A percentile compares a stretch with the other conserved stretches of the same genome.
phyloP scores from a whole-genome alignment of 1,140 invertebrate genomes.

The Caenorhabditis latens region DNA sequence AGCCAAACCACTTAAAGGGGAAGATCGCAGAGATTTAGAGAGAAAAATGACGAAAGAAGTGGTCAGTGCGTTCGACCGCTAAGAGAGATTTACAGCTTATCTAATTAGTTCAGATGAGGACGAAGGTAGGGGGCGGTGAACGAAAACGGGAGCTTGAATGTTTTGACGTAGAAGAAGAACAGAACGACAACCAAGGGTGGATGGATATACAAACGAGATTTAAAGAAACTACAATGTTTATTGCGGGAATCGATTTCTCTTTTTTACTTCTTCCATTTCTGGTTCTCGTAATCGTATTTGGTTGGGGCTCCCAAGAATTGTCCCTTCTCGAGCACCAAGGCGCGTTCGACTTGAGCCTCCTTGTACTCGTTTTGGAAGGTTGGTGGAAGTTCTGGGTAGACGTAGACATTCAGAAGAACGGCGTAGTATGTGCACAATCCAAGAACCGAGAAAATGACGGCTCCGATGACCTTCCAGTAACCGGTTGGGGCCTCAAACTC shows the following conservation, averaged over 20 bases:
- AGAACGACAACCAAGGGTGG: slow-evolving; percentile 34
- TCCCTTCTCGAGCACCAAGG: slow-evolving; percentile 71
- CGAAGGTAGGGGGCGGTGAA: slow-evolving; percentile 15
- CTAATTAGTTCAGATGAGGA: slow-evolving; percentile 23
- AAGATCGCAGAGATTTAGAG: not conserved
- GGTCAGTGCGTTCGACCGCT: slow-evolving; percentile 54
- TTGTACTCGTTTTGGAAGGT: slow-evolving; percentile 77
- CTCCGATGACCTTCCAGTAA: slow-evolving; percentile 72
- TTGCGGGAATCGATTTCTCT: slow-evolving; percentile 7
- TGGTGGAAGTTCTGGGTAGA: slow-evolving; percentile 72
- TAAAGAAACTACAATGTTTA: slow-evolving; percentile 44
- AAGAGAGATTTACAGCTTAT: slow-evolving; percentile 47
- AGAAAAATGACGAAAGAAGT: slow-evolving; percentile 8
- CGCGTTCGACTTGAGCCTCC: slow-evolving; percentile 72
- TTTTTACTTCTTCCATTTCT: slow-evolving; percentile 77
- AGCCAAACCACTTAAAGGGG: slow-evolving; percentile 47
- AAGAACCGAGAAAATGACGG: slow-evolving; percentile 66
- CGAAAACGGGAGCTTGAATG: slow-evolving; percentile 35
- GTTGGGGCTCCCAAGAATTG: slow-evolving; percentile 71
- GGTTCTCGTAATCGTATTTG: slow-evolving; percentile 77
- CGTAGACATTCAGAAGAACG: slow-evolving; percentile 72
- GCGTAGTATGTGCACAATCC: slow-evolving; percentile 69
- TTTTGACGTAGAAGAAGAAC: not conserved
- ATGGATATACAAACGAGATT: slow-evolving; percentile 41
- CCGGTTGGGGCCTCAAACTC: slow-evolving; percentile 76